Percentiles rank a stretch among this genome's conserved stretches.
Conservation (phyloP, 2,113 vertebrate genomes). For the Pygoscelis antarcticus region DNA sequence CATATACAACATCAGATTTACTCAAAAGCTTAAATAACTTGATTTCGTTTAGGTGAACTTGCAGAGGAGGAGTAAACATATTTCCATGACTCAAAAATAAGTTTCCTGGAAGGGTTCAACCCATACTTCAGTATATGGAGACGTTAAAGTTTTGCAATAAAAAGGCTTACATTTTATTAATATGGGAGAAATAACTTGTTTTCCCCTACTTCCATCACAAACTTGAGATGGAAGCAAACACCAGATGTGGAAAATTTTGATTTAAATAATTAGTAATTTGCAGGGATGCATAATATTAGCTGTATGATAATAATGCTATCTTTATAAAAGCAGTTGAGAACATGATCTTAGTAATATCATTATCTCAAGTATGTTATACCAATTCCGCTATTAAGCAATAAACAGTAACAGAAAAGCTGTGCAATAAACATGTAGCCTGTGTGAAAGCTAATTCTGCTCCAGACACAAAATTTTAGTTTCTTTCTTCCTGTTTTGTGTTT, state of each 20-base stretch:
- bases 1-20: not conserved
- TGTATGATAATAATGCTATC: not conserved
- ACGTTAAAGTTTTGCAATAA: not conserved
- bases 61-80: not conserved
- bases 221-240: not conserved
- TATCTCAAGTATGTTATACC: not conserved
- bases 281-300: not conserved
- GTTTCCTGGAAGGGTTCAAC: not conserved
- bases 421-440: not conserved
- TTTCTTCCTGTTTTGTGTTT: not conserved
- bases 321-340: not conserved
- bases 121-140: not conserved
- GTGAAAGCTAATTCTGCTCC: not conserved
- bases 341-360: not conserved
- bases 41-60: not conserved
- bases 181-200: not conserved
- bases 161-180: not conserved
- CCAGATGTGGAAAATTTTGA: not conserved
- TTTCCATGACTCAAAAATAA: not conserved
- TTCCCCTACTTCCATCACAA: not conserved
- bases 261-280: not conserved
- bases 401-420: not conserved
- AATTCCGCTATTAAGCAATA: not conserved
- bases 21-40: not conserved
- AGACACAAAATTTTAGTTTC: not conserved